Conservation (phyloP, 2,888 invertebrate genomes). For the Epistrophe eligans region DNA sequence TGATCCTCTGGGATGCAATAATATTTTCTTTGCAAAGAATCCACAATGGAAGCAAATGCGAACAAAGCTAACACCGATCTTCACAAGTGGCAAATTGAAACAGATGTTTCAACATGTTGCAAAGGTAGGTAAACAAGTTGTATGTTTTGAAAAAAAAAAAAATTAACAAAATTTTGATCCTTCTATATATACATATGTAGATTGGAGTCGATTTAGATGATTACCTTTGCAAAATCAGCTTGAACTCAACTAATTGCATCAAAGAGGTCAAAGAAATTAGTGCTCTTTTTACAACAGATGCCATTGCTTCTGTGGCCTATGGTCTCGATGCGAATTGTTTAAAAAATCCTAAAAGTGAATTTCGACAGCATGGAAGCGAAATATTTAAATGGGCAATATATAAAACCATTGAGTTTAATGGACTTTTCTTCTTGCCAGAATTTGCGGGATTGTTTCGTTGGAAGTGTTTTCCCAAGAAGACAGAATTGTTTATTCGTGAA, state of each 20-base stretch:
- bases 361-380: slow-evolving; percentile 79
- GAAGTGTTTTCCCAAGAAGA: slow-evolving; percentile 79
- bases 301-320: slow-evolving; percentile 81
- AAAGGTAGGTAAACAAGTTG: slow-evolving; percentile 76
- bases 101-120: slow-evolving; percentile 82
- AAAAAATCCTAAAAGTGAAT: slow-evolving; percentile 80
- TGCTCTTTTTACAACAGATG: slow-evolving; percentile 80
- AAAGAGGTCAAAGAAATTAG: slow-evolving; percentile 80
- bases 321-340: slow-evolving; percentile 81
- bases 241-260: slow-evolving; percentile 75
- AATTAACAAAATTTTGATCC: neutral
- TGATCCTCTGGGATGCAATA: slow-evolving; percentile 82
- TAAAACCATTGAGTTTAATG: slow-evolving; percentile 79
- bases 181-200: slow-evolving; percentile 73
- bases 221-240: slow-evolving; percentile 57
- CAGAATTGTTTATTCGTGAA: slow-evolving; percentile 81
- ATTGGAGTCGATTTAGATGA: slow-evolving; percentile 79
- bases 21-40: slow-evolving; percentile 84
- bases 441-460: slow-evolving; percentile 77
- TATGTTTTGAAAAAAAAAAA: neutral
- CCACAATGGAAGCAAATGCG: slow-evolving; percentile 84
- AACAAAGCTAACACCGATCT: slow-evolving; percentile 84
- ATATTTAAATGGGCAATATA: slow-evolving; percentile 77
- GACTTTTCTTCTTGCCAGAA: slow-evolving; percentile 81
- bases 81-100: slow-evolving; percentile 83